Conservation (phyloP, 2,888 invertebrate species). For the Choristoneura rosaceana region DNA sequence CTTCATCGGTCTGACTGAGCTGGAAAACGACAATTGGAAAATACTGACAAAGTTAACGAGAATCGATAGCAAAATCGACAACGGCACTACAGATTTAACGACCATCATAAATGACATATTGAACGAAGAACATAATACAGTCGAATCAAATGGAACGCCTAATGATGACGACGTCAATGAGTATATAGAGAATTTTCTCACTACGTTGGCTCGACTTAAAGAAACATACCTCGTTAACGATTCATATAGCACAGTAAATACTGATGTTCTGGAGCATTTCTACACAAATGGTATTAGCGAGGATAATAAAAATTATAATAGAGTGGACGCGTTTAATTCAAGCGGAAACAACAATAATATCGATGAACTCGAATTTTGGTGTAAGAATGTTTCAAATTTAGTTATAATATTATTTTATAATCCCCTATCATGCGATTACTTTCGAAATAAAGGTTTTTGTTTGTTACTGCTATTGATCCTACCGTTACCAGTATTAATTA, state of each 20-base stretch:
- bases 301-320: conserved; percentile 34
- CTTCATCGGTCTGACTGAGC: conserved; percentile 59
- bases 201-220: conserved; percentile 8
- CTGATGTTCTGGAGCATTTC: conserved; percentile 49
- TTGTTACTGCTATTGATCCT: background rate
- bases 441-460: too few species aligned
- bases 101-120: conserved; percentile 60
- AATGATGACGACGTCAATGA: conserved; percentile 22
- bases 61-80: conserved; percentile 54
- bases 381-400: conserved; percentile 51
- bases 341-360: conserved; percentile 45
- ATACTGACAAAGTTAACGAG: conserved; percentile 57
- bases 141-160: conserved; percentile 30
- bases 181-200: conserved; percentile 25
- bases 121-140: conserved; percentile 53
- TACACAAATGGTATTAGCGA: conserved; percentile 15
- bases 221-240: conserved; percentile 5
- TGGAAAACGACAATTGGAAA: conserved; percentile 58
- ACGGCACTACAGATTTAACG: conserved; percentile 53
- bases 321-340: conserved; percentile 32
- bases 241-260: conserved; percentile 47
- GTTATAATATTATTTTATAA: too few species aligned
- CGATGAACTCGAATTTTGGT: conserved; percentile 63
- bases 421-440: too few species aligned
- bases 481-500: background rate